These are phyloP conservation scores for Euleptes europaea DNA, from an alignment of 2,113 vertebrate genomes.

Conservation along the genomic window DNA sequence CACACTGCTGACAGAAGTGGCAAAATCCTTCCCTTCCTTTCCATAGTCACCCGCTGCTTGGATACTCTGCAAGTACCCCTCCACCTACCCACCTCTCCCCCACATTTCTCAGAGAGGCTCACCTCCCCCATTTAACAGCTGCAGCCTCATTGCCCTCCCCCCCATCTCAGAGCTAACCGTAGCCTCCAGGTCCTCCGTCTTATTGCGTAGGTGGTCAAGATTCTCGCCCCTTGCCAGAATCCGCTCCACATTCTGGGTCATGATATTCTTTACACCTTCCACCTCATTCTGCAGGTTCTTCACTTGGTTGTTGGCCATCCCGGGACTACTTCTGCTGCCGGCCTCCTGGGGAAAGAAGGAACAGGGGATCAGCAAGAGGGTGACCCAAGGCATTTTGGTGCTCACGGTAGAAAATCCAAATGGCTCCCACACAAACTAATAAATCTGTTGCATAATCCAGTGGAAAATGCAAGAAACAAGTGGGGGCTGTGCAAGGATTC, in stretches of 20 bases:
- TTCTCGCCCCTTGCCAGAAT: slow-evolving; percentile 92
- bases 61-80: too few species aligned
- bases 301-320: slow-evolving; percentile 65
- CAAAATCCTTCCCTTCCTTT: too few species aligned
- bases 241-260: slow-evolving; percentile 92
- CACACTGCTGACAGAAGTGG: background rate
- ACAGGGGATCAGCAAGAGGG: background rate
- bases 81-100: too few species aligned
- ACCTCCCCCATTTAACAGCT: too few species aligned
- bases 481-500: too few species aligned
- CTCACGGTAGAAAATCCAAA: background rate
- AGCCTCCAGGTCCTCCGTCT: slow-evolving; percentile 89
- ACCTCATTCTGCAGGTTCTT: slow-evolving; percentile 82
- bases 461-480: too few species aligned
- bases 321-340: background rate
- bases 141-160: background rate
- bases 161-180: slow-evolving; percentile 75
- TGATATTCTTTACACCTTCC: slow-evolving; percentile 89
- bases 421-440: background rate
- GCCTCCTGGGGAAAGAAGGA: slow-evolving; percentile 49
- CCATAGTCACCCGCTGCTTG: background rate
- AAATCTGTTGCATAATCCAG: too few species aligned
- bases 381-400: too few species aligned
- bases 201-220: slow-evolving; percentile 88
- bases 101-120: background rate